phyloP scores from a whole-genome alignment of 2,797 vertebrate genomes.

The Pangasius sanitwongsei region DNA sequence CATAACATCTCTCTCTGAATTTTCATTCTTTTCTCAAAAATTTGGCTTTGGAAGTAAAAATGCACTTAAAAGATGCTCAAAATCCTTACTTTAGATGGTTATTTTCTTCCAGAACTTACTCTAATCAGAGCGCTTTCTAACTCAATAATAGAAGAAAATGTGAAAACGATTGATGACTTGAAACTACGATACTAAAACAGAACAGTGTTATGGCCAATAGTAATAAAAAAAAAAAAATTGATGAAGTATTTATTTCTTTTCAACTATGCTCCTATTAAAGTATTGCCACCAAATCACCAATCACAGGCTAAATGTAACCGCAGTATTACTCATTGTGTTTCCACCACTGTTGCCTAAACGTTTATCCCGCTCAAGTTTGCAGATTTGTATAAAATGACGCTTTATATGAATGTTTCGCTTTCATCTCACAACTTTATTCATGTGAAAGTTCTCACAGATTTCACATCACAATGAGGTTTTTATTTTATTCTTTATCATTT shows the following conservation, averaged over 20 bases:
- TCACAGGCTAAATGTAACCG: neutral
- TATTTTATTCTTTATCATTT: neutral
- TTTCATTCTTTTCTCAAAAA: neutral
- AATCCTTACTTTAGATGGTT: neutral
- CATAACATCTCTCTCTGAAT: neutral
- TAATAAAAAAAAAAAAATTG: no score
- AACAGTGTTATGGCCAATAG: neutral
- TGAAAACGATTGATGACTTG: neutral
- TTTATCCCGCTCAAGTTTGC: neutral
- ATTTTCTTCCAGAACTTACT: neutral
- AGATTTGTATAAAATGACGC: neutral
- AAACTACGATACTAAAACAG: neutral
- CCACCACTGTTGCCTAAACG: conserved; percentile 7
- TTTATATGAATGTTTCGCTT: neutral
- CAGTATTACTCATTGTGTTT: neutral
- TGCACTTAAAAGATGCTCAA: neutral
- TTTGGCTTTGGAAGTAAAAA: neutral
- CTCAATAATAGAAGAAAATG: neutral
- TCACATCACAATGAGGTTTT: neutral
- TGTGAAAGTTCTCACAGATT: neutral
- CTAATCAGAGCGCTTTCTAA: neutral
- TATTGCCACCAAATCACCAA: neutral
- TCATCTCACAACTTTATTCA: neutral
- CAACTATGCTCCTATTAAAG: neutral
- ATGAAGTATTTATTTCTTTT: neutral